These are phyloP conservation scores for Tragelaphus strepsiceros DNA, from an alignment of 2,113 vertebrate species.

Conservation along the genomic window DNA sequence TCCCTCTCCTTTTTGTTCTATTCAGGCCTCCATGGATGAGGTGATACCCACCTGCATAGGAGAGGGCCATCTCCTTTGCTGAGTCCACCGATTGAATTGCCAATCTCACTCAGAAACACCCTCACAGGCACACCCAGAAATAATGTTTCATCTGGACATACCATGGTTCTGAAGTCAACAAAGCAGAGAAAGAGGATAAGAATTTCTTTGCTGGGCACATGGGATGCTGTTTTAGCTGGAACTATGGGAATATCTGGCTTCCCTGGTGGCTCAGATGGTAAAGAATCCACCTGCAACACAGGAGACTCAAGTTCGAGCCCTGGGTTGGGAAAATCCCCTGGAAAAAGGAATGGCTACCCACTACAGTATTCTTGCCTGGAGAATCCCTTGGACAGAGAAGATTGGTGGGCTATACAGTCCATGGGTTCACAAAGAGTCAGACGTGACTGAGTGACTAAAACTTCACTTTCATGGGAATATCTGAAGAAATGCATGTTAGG, in stretches of 20 bases:
- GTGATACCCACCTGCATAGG: background rate
- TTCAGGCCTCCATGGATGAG: background rate
- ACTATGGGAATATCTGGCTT: background rate
- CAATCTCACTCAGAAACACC: background rate
- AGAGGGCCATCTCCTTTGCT: too few relatives aligned
- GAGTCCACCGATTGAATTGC: background rate
- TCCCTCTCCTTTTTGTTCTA: background rate
- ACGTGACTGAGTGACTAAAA: background rate
- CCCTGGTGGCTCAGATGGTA: background rate
- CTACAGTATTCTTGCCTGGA: background rate
- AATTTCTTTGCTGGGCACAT: fast-evolving
- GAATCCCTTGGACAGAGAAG: background rate
- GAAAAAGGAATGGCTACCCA: background rate
- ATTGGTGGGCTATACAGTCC: background rate
- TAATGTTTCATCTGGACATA: background rate
- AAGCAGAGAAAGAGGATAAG: too few relatives aligned
- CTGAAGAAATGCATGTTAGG: background rate
- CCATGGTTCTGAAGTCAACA: background rate
- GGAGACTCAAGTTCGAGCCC: background rate
- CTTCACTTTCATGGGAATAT: background rate
- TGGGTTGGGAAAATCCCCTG: background rate
- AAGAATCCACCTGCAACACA: background rate
- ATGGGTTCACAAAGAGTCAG: background rate
- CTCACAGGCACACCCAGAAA: background rate
- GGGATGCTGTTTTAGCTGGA: background rate